Conservation (phyloP, 2,113 vertebrate species). For the Egretta garzetta region DNA sequence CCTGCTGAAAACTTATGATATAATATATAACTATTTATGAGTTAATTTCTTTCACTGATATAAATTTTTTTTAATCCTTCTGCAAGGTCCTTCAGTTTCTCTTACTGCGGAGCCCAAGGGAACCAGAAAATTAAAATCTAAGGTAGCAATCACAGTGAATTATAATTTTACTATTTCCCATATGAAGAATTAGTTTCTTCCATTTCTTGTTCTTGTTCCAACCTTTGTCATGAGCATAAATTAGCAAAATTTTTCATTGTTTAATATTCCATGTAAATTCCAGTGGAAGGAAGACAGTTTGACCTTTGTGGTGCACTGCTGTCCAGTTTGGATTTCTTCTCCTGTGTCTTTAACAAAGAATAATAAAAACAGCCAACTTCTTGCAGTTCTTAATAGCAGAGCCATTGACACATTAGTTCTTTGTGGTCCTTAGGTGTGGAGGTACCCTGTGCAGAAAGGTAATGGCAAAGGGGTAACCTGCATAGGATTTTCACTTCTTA, state of each 20-base stretch:
- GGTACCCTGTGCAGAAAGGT: not conserved
- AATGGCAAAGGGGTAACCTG: not conserved
- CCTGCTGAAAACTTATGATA: not conserved
- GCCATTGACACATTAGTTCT: rapidly evolving
- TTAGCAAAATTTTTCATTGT: not conserved
- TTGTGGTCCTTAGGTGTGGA: not conserved
- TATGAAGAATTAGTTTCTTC: slow-evolving; percentile 32
- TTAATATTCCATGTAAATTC: not conserved
- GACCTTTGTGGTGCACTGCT: not conserved
- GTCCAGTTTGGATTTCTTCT: not conserved
- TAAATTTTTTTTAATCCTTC: not conserved
- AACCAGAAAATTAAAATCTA: slow-evolving; percentile 52
- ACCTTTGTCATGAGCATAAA: slow-evolving; percentile 20
- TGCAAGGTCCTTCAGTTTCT: slow-evolving; percentile 2
- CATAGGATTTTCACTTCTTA: not conserved
- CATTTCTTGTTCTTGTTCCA: slow-evolving; percentile 32
- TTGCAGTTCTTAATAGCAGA: not conserved
- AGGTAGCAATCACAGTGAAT: slow-evolving; percentile 7
- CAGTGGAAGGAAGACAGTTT: not conserved
- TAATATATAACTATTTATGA: slow-evolving; percentile 35
- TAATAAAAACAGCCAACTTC: not conserved
- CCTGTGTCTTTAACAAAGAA: not conserved
- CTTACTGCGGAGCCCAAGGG: slow-evolving; percentile 11
- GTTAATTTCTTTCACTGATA: slow-evolving; percentile 17
- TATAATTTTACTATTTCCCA: slow-evolving; percentile 39